A percentile compares a stretch with the other conserved stretches of the same genome.
Conservation (phyloP, 2,888 invertebrate genomes). For the Dendrolimus pini region DNA sequence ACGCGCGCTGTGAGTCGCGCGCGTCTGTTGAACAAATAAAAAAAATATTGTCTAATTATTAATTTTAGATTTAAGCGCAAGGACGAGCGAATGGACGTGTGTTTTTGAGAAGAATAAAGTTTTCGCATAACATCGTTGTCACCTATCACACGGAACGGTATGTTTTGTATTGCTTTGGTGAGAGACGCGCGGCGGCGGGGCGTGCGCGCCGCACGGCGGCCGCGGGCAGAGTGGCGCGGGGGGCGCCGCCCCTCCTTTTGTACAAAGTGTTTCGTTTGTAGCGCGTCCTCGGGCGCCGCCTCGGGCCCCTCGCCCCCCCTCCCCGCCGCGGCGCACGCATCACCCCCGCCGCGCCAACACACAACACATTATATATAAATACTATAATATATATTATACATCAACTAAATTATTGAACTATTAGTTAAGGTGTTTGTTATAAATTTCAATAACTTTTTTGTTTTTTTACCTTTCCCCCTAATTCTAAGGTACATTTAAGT, state of each 20-base stretch:
- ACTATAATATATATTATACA: conserved; percentile 24
- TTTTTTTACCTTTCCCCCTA: conserved; percentile 74
- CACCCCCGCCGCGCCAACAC: conserved; percentile 23
- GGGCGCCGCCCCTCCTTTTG: conserved; percentile 38
- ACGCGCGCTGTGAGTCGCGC: conserved; percentile 65
- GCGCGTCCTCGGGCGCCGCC: conserved; percentile 25
- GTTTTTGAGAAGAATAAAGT: conserved; percentile 66
- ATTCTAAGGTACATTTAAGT: conserved; percentile 74
- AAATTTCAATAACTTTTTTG: conserved; percentile 75
- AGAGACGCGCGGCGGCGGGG: conserved; percentile 41
- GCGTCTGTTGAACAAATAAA: conserved; percentile 76
- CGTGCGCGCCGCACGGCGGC: conserved; percentile 16
- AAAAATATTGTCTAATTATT: conserved; percentile 75
- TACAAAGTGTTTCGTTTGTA: conserved; percentile 60
- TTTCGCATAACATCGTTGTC: conserved; percentile 72
- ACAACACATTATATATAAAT: conserved; percentile 24
- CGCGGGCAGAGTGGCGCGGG: conserved; percentile 17
- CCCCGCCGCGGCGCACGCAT: conserved; percentile 28
- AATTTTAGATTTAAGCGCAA: conserved; percentile 75
- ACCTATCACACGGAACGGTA: conserved; percentile 72
- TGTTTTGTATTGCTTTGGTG: conserved; percentile 73
- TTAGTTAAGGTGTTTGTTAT: conserved; percentile 77
- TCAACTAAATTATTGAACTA: conserved; percentile 71
- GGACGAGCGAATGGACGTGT: conserved; percentile 73
- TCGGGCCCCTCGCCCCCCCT: conserved; percentile 9